Base-by-base conservation (phyloP, 2,888 invertebrate genomes). In the Idaea straminata region DNA sequence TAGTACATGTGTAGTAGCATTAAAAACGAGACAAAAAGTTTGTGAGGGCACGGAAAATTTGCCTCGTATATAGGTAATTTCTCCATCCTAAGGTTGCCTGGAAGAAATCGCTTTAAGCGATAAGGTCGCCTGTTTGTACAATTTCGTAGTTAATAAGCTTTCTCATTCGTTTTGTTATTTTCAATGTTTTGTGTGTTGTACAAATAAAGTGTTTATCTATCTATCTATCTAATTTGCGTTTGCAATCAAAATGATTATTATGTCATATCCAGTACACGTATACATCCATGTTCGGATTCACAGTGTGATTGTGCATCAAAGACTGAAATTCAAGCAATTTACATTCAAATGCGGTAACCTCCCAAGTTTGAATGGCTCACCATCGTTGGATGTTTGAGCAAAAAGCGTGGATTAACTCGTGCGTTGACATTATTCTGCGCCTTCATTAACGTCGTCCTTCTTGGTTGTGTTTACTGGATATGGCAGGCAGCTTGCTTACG, bases 321-420 rank as follows among this genome's bases (percentile, higher is more conserved):
- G 47, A 47, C 47, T 47, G 47, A 47, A 47, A 47, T 47, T 6
- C 47, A 7, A 47, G 47, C 47, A 47, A 92, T 92, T 92, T 88
- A 86, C 92, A 91, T 92, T 90, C 86, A 90, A 91, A 92, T 90
- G 87, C 83, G 72, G 75, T 75, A 77, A 78, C 85, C 86, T 82
- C 83, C 82, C 78, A 87, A 88, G 83, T 91, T 88, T 87, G 87
- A 89, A 91, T 89, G 86, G 86, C 81, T 76, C 79, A 80, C 79
- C 75, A 79, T 80, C 79, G 82, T 74, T 84, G 85, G 88, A 88
- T 89, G 90, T 90, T 87, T 84, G 79, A 83, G 83, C 91, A 91
- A 92, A 92, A 92, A 90, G 85, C 85, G 78, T 47, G 83, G 75
- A 82, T 86, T 87, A 87, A 89, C 89, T 86, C 84, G 80, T 82